Evolutionary conservation across 2,888 invertebrate genomes (phyloP).

Genomic region (Aphodius sticticus): DNA sequence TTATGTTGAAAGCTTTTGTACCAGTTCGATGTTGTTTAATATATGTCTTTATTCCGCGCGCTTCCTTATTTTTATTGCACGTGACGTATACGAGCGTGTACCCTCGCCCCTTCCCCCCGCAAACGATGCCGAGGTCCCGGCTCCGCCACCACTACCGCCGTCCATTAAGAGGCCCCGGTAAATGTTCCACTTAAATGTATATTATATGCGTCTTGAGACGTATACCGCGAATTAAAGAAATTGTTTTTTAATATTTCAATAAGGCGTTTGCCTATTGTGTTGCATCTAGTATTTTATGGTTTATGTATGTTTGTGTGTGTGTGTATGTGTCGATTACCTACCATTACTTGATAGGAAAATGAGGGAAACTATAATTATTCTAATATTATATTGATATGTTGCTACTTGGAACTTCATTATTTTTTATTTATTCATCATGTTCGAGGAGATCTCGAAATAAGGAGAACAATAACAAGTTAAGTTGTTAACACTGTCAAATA

Average conservation of each 20-base stretch:
- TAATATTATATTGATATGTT: too few species aligned
- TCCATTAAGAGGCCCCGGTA: constrained; percentile 31
- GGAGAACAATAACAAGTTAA: too few species aligned
- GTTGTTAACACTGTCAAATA: too few species aligned
- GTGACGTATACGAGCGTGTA: constrained; percentile 35
- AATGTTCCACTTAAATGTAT: constrained; percentile 37
- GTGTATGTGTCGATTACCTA: too few species aligned
- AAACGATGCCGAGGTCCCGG: background rate
- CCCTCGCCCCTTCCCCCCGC: constrained; percentile 26
- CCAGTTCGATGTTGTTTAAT: constrained; percentile 40
- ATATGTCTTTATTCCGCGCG: constrained; percentile 36
- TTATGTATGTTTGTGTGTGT: background rate
- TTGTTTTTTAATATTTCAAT: constrained; percentile 35
- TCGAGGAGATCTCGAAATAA: too few species aligned
- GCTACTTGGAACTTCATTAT: too few species aligned
- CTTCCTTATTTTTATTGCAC: constrained; percentile 37
- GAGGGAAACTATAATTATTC: too few species aligned
- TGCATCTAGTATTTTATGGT: background rate
- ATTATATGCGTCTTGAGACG: constrained; percentile 36
- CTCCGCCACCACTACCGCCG: constrained; percentile 11
- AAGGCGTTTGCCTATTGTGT: background rate
- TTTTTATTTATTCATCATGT: too few species aligned
- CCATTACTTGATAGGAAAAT: too few species aligned
- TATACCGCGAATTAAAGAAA: constrained; percentile 37
- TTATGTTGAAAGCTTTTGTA: constrained; percentile 49